Evolutionary conservation across 2,113 vertebrate genomes (phyloP).

Genomic region (Odontesthes bonariensis): DNA sequence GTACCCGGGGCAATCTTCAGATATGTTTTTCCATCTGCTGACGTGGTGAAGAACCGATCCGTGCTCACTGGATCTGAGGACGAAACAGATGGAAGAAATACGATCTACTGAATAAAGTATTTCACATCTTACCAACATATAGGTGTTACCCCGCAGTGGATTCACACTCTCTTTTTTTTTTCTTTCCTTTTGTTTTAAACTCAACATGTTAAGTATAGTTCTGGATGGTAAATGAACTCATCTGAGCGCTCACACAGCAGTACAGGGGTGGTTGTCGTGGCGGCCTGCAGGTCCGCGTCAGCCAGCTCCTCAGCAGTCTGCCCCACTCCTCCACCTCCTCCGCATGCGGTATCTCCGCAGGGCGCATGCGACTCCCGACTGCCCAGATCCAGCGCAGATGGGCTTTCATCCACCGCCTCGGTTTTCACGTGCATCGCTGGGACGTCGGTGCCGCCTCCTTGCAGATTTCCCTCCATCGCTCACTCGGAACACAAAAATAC

Average conservation of each 20-base stretch:
- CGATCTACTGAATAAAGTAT: no score
- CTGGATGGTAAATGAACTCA: background rate
- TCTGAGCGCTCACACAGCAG: conserved; percentile 73
- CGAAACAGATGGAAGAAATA: background rate
- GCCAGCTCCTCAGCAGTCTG: conserved; percentile 67
- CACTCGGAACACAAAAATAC: background rate
- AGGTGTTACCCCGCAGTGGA: no score
- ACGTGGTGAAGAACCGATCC: conserved; percentile 69
- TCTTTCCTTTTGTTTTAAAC: no score
- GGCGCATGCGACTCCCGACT: conserved; percentile 72
- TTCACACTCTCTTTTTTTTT: no score
- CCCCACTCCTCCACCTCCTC: conserved; percentile 30
- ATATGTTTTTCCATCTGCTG: conserved; percentile 72
- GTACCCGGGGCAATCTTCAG: conserved; percentile 78
- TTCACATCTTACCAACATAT: no score
- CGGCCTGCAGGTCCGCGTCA: conserved; percentile 54
- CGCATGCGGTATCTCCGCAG: conserved; percentile 67
- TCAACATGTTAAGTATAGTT: no score
- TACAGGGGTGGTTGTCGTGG: conserved; percentile 44
- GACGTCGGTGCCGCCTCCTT: conserved; percentile 43
- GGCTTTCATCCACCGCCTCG: conserved; percentile 59
- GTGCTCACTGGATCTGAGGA: conserved; percentile 67
- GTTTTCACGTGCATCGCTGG: conserved; percentile 61
- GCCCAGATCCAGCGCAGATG: conserved; percentile 64
- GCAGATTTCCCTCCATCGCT: conserved; percentile 61